Base-by-base conservation (phyloP, 2,113 vertebrate species). In the Cairina moschata region DNA sequence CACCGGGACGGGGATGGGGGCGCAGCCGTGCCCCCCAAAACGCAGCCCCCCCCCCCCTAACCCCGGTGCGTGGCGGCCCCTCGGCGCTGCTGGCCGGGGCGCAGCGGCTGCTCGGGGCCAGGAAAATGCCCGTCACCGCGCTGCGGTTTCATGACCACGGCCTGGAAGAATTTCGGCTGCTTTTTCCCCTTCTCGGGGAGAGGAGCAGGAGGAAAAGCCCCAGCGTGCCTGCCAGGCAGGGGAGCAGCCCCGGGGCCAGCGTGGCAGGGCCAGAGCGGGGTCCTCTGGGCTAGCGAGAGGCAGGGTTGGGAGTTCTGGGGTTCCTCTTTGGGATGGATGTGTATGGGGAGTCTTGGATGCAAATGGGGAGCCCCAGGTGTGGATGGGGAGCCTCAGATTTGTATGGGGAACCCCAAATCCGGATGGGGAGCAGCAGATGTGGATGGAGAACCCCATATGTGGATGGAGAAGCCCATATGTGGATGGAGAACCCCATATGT, bases 51-150 rank as follows among this genome's bases (percentile, higher is more conserved):
- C 3, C 3, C 3, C 3, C 40, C 12, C 11, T n/a, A 40, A 5
- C 40, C 40, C 44, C 44, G 44, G 46, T 48, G 20, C 46, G 29
- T 0, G 0, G 73, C 0, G 4, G 69, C 38, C 28, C 32, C 85
- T 38, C 0, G 0, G 50, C 4, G 9, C 78, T 6, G 3, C 5
- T 9, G 55, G 81, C 69, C 0, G 0, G 69, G 65, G 13, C 0
- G 5, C 89, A 74, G n/a, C 0, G 0, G 75, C 91, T 74, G 81
- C 75, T 50, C 13, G 4, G 90, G 69, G 96, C 93, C 87, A 94
- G 93, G 95, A 94, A 96, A 95, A 95, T 65, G 84, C 87, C 78
- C 56, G 87, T 96, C 95, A 85, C 82, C 6, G 2, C 1, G 4
- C 82, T 75, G 93, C 0, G 90, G 90, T 96, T 95, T 91, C 0